Evolutionary conservation across 2,888 invertebrate species (phyloP).

Genomic region (Drosophila neoperkinsi): DNA sequence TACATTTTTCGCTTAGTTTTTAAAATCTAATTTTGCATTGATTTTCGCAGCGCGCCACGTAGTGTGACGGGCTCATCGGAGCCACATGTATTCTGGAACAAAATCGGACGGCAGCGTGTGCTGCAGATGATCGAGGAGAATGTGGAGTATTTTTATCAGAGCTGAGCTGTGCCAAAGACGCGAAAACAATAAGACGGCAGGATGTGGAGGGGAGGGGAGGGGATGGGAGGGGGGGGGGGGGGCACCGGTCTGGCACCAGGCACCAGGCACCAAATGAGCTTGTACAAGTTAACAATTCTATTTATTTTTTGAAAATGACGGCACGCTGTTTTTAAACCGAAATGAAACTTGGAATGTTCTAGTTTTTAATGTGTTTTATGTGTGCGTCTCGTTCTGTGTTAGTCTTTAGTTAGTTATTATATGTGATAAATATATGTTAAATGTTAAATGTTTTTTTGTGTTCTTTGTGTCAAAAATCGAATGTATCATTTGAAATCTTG

Average conservation of each 20-base stretch:
- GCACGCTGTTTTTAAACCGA: constrained; percentile 61
- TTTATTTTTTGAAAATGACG: constrained; percentile 34
- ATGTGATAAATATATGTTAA: constrained; percentile 41
- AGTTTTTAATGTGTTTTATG: constrained; percentile 69
- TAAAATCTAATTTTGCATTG: neutral
- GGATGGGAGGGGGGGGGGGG: too few species aligned
- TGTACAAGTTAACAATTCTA: constrained; percentile 41
- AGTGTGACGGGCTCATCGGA: constrained; percentile 81
- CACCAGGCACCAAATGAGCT: constrained; percentile 22
- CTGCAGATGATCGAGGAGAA: constrained; percentile 82
- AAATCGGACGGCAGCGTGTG: constrained; percentile 84
- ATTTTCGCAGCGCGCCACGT: constrained; percentile 79
- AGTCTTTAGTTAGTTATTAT: constrained; percentile 39
- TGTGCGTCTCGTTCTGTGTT: constrained; percentile 49
- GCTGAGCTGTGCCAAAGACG: constrained; percentile 1
- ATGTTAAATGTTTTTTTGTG: constrained; percentile 38
- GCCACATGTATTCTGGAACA: constrained; percentile 84
- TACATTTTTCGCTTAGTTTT: neutral
- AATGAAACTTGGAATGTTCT: constrained; percentile 24
- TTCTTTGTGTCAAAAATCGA: constrained; percentile 15
- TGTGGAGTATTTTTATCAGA: constrained; percentile 78
- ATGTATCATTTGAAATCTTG: constrained; percentile 12
- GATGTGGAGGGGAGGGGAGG: too few species aligned
- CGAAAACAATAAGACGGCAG: neutral
- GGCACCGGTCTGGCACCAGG: constrained; percentile 59